A percentile compares a stretch with the other conserved stretches of the same genome.
Conservation (phyloP, 1,140 invertebrate species). For the Ceratoteleas bidentatus region DNA sequence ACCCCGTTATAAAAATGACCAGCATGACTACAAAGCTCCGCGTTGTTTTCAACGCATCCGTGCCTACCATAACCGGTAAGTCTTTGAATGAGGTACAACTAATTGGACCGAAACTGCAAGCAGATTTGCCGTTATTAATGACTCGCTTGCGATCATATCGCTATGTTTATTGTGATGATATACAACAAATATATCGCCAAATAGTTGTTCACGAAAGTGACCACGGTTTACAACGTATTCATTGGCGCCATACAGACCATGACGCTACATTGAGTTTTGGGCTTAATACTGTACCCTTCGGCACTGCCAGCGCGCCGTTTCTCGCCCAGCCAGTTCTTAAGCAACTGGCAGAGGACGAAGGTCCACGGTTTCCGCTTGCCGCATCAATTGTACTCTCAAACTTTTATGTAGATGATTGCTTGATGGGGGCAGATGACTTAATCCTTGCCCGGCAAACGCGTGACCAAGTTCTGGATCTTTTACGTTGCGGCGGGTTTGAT, state of each 20-base stretch:
- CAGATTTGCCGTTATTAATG: neutral
- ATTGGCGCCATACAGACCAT: too few species aligned
- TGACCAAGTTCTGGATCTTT: neutral
- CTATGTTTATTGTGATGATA: neutral
- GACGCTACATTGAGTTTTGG: neutral
- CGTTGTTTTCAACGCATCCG: neutral
- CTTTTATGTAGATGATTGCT: neutral
- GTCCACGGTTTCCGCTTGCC: neutral
- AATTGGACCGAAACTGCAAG: neutral
- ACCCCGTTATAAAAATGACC: neutral
- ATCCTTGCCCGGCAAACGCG: neutral
- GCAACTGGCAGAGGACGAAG: neutral
- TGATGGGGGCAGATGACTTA: neutral
- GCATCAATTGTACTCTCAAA: neutral
- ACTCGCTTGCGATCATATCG: neutral
- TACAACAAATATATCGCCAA: neutral
- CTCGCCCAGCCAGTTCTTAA: neutral
- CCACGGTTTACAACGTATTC: too few species aligned
- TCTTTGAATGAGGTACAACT: neutral
- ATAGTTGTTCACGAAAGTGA: too few species aligned
- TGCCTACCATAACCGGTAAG: neutral
- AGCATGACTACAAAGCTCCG: neutral
- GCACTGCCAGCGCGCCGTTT: neutral
- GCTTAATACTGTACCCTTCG: neutral
- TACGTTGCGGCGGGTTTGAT: neutral